phyloP scores from a whole-genome alignment of 2,888 invertebrate genomes.

The Dioctria linearis region DNA sequence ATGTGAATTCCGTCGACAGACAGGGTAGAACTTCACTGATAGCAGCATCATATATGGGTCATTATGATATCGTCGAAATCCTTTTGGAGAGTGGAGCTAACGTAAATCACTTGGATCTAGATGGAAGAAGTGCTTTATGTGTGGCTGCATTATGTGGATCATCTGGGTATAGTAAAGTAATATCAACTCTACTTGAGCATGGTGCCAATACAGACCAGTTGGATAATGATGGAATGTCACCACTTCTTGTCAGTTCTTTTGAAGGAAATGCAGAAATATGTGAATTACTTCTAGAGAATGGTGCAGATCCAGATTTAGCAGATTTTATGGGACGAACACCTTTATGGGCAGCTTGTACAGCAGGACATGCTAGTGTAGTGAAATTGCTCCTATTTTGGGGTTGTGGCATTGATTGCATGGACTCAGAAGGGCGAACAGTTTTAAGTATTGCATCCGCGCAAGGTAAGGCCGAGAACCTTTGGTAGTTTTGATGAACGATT shows the following conservation, averaged over 20 bases:
- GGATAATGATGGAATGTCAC: slow-evolving; percentile 91
- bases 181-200: slow-evolving; percentile 82
- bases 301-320: slow-evolving; percentile 91
- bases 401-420: slow-evolving; percentile 95
- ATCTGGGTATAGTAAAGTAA: slow-evolving; percentile 79
- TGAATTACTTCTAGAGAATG: slow-evolving; percentile 90
- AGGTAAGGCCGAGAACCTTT: slow-evolving; percentile 70
- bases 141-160: slow-evolving; percentile 91
- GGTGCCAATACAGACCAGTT: slow-evolving; percentile 87
- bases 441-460: slow-evolving; percentile 88
- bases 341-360: slow-evolving; percentile 93
- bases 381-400: slow-evolving; percentile 94
- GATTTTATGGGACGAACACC: slow-evolving; percentile 88
- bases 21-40: slow-evolving; percentile 94
- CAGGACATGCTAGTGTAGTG: slow-evolving; percentile 90
- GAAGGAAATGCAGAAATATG: slow-evolving; percentile 95
- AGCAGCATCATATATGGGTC: slow-evolving; percentile 97
- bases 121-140: slow-evolving; percentile 89
- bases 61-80: slow-evolving; percentile 90
- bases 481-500: not conserved
- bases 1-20: slow-evolving; percentile 87
- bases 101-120: slow-evolving; percentile 89
- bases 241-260: slow-evolving; percentile 89
- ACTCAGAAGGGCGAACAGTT: slow-evolving; percentile 93
- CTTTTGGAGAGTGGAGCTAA: slow-evolving; percentile 86